Evolutionary conservation across 2,888 invertebrate genomes (phyloP).

Genomic region (Orthonevra nobilis): DNA sequence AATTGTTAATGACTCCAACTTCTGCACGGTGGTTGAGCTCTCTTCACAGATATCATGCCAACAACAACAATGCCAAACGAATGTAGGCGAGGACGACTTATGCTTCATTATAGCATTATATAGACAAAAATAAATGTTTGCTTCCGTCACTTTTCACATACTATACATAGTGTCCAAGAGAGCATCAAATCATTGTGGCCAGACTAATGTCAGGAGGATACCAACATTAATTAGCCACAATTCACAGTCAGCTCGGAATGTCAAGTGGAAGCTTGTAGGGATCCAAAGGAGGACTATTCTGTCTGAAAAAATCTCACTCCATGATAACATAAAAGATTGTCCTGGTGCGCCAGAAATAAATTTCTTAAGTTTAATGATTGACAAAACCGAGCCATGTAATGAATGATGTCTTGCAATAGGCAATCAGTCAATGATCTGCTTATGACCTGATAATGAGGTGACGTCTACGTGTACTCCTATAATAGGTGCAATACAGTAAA

Average conservation of each 20-base stretch:
- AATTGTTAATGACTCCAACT: conserved; percentile 65
- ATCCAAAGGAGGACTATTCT: conserved; percentile 1
- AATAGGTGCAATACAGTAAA: not conserved
- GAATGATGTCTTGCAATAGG: conserved; percentile 9
- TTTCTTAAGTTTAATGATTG: conserved; percentile 27
- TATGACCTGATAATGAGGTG: conserved; percentile 36
- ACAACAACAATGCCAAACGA: conserved; percentile 20
- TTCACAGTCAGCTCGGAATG: conserved; percentile 47
- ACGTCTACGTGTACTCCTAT: no score
- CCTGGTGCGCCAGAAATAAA: conserved; percentile 7
- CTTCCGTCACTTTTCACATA: conserved; percentile 8
- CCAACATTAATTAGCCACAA: conserved; percentile 57
- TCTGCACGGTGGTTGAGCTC: conserved; percentile 2
- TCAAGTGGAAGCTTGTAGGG: conserved; percentile 1
- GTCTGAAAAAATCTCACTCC: conserved; percentile 5
- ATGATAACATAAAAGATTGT: not conserved
- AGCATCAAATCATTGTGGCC: conserved; percentile 26
- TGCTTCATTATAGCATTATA: conserved; percentile 32
- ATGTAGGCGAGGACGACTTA: no score
- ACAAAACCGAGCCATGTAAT: conserved; percentile 41
- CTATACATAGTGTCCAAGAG: not conserved
- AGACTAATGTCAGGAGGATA: conserved; percentile 52
- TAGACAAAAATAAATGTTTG: conserved; percentile 42
- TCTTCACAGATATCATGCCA: not conserved
- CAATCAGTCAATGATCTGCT: conserved; percentile 37